Evolutionary conservation across 2,888 invertebrate species (phyloP).

Genomic region (Polydesmus complanatus): DNA sequence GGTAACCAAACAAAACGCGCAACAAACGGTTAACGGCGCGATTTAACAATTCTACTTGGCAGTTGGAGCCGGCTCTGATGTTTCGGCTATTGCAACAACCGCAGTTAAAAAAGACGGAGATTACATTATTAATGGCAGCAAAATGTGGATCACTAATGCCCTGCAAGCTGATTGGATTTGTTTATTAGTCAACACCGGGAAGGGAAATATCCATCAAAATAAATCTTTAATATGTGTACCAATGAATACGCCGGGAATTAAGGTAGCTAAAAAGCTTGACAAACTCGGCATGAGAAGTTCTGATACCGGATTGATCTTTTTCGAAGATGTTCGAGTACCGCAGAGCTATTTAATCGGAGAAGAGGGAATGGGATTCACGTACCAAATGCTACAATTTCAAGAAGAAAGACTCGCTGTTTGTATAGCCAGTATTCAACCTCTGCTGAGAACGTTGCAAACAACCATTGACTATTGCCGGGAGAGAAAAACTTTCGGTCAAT

Average conservation of each 20-base stretch:
- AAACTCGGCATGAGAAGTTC: slow-evolving; percentile 41
- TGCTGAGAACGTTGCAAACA: slow-evolving; percentile 25
- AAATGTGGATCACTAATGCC: slow-evolving; percentile 45
- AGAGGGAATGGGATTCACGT: slow-evolving; percentile 38
- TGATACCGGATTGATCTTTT: slow-evolving; percentile 41
- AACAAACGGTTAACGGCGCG: too few relatives aligned
- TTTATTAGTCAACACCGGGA: slow-evolving; percentile 39
- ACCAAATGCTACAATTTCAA: slow-evolving; percentile 44
- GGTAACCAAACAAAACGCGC: too few relatives aligned
- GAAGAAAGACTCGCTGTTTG: slow-evolving; percentile 38
- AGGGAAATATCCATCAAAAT: slow-evolving; percentile 34
- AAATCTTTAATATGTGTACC: slow-evolving; percentile 42
- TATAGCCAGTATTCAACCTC: slow-evolving; percentile 23
- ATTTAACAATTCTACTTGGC: too few relatives aligned
- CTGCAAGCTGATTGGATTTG: slow-evolving; percentile 44
- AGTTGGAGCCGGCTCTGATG: too few relatives aligned
- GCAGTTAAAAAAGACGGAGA: slow-evolving; percentile 36
- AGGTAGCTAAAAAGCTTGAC: slow-evolving; percentile 33
- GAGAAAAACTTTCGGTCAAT: slow-evolving; percentile 36
- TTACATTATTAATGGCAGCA: slow-evolving; percentile 40
- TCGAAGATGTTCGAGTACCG: slow-evolving; percentile 42
- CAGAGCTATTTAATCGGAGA: slow-evolving; percentile 39
- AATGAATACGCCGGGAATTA: slow-evolving; percentile 31
- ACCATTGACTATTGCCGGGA: slow-evolving; percentile 39
- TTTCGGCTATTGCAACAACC: slow-evolving; percentile 35